phyloP scores from a whole-genome alignment of 2,113 vertebrate genomes.

The Ceratotherium simum region DNA sequence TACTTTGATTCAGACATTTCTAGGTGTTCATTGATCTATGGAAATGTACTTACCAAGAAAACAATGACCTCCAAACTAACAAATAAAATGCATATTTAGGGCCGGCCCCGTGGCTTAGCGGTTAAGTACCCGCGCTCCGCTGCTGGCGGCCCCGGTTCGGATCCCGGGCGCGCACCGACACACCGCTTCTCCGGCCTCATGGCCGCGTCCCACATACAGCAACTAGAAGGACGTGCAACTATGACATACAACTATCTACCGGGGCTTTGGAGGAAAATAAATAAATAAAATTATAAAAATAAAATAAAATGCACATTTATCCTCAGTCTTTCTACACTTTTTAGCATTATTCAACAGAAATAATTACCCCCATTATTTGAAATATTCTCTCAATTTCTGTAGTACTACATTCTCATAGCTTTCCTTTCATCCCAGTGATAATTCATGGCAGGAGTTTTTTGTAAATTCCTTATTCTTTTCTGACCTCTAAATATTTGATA shows the following conservation, averaged over 20 bases:
- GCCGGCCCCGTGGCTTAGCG: too few species aligned
- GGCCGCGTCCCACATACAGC: too few species aligned
- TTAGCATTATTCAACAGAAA: neutral
- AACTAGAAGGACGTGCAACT: too few species aligned
- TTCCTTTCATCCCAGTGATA: neutral
- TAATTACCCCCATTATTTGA: neutral
- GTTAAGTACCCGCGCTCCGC: too few species aligned
- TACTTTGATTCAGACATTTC: neutral
- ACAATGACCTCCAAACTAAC: neutral
- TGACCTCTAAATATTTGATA: neutral
- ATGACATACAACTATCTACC: too few species aligned
- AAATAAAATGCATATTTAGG: neutral
- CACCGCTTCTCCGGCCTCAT: too few species aligned
- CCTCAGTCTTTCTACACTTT: neutral
- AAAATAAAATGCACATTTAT: neutral
- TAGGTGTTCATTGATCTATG: neutral
- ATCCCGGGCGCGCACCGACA: too few species aligned
- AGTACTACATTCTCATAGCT: neutral
- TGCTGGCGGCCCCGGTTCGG: too few species aligned
- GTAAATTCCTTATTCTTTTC: neutral
- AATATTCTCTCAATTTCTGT: neutral
- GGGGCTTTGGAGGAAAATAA: too few species aligned
- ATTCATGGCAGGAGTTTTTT: neutral
- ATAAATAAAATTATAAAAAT: too few species aligned
- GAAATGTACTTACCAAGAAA: neutral